Evolutionary conservation across 1,140 invertebrate species (phyloP).

Genomic region (Carcinoscorpius rotundicauda): DNA sequence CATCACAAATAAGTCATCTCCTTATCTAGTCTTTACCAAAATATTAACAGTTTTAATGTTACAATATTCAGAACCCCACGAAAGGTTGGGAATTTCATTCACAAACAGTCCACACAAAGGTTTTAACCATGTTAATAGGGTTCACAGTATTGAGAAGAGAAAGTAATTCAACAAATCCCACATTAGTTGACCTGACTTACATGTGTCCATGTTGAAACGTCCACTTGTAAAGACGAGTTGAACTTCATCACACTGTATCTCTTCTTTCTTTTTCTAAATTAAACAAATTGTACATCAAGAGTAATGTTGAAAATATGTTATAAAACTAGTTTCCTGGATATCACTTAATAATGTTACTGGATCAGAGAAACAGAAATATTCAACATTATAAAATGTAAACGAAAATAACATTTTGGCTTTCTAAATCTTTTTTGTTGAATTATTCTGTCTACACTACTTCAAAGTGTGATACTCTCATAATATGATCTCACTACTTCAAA

Average conservation of each 20-base stretch:
- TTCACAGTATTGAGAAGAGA: not conserved
- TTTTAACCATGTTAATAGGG: not conserved
- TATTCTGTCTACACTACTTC: too few species aligned
- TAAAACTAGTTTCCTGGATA: too few species aligned
- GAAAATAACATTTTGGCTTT: too few species aligned
- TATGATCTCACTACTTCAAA: too few species aligned
- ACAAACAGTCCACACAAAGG: not conserved
- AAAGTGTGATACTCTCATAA: too few species aligned
- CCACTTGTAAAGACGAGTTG: constrained; percentile 70
- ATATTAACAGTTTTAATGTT: not conserved
- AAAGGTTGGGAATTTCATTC: not conserved
- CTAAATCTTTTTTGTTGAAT: too few species aligned
- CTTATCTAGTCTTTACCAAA: not conserved
- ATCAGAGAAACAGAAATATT: too few species aligned
- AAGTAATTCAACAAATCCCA: not conserved
- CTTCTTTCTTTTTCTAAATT: constrained; percentile 49
- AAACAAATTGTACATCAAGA: not conserved
- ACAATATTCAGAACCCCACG: not conserved
- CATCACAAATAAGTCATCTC: too few species aligned
- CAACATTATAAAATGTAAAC: too few species aligned
- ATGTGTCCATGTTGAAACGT: constrained; percentile 80
- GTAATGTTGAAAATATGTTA: too few species aligned
- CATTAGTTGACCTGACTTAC: constrained; percentile 19
- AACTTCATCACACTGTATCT: constrained; percentile 88
- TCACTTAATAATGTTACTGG: too few species aligned